Evolutionary conservation across 2,797 vertebrate genomes (phyloP).

Genomic region (Semaprochilodus insignis): DNA sequence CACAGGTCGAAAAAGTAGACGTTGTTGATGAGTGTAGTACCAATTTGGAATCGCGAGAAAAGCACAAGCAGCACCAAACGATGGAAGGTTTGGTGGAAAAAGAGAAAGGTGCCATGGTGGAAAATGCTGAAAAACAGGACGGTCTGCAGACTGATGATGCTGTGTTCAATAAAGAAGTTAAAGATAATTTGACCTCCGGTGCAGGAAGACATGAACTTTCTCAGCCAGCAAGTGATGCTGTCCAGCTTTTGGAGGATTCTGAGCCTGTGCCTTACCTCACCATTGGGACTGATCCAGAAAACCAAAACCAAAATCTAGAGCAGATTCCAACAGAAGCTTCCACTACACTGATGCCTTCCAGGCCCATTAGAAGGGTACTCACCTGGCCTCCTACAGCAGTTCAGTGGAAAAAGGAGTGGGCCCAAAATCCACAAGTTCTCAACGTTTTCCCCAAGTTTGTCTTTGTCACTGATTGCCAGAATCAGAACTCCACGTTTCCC

Average conservation of each 20-base stretch:
- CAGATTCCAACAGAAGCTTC: neutral
- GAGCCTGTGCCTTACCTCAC: slow-evolving; percentile 73
- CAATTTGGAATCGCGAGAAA: neutral
- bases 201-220: neutral
- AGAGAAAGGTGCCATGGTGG: neutral
- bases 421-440: slow-evolving; percentile 49
- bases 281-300: slow-evolving; percentile 66
- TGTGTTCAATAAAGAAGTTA: neutral
- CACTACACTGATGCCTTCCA: slow-evolving; percentile 33
- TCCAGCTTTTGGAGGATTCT: slow-evolving; percentile 12
- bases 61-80: neutral
- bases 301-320: slow-evolving; percentile 26
- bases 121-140: neutral
- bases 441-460: slow-evolving; percentile 47
- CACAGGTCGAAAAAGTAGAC: neutral
- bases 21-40: neutral
- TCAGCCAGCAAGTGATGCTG: neutral
- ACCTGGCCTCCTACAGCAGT: slow-evolving; percentile 76
- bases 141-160: neutral
- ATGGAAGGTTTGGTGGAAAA: neutral
- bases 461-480: slow-evolving; percentile 38
- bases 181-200: neutral
- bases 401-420: slow-evolving; percentile 71
- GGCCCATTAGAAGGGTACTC: slow-evolving; percentile 67
- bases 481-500: slow-evolving; percentile 16